Evolutionary conservation across 2,797 vertebrate genomes (phyloP).

Genomic region (Lepilemur ruficaudatus): DNA sequence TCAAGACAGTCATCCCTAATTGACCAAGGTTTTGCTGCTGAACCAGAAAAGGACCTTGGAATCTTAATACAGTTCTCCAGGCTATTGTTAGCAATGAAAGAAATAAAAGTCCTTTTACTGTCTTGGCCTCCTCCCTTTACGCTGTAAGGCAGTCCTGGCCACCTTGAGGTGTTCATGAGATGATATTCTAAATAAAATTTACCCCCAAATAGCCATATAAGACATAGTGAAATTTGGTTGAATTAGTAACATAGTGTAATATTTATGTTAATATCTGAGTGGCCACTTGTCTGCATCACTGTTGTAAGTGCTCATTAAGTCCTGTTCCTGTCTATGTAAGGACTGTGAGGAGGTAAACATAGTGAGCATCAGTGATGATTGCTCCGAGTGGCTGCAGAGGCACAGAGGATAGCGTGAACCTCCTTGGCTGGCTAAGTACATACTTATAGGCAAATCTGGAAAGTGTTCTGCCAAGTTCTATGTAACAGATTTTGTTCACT

Average conservation of each 20-base stretch:
- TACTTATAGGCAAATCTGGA: not conserved
- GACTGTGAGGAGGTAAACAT: not conserved
- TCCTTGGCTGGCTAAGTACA: not conserved
- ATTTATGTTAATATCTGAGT: not conserved
- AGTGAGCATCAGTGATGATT: not conserved
- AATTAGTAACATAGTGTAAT: not conserved
- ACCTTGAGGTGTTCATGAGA: not conserved
- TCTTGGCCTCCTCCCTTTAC: not conserved
- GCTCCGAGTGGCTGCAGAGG: not conserved
- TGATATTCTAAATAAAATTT: not conserved
- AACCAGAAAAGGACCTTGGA: not conserved
- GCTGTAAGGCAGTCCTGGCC: not conserved
- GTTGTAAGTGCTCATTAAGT: not conserved
- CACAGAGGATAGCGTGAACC: not conserved
- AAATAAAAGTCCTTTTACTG: not conserved
- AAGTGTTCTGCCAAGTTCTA: not conserved
- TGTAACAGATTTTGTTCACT: not conserved
- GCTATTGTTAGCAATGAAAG: not conserved
- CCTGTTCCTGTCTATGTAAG: not conserved
- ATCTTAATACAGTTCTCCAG: not conserved
- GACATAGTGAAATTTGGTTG: not conserved
- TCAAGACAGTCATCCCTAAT: not conserved
- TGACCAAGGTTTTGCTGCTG: not conserved
- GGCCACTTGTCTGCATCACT: not conserved
- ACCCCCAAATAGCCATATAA: not conserved